A percentile compares a stretch with the other conserved stretches of the same genome.
phyloP scores from a whole-genome alignment of 2,797 vertebrate species.

The Chloroceryle amazona region DNA sequence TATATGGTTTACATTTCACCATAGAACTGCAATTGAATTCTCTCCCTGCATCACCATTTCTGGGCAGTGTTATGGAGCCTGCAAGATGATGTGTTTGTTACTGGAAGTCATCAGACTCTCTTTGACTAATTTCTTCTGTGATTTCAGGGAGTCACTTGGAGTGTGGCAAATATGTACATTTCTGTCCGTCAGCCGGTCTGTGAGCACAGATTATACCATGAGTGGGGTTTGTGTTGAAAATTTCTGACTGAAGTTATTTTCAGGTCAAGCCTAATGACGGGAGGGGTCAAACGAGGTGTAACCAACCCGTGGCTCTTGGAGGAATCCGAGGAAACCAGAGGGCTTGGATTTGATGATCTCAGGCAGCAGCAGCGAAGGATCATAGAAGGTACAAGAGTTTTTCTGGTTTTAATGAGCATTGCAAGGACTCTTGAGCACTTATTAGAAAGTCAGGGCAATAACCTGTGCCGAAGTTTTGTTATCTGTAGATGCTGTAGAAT shows the following conservation, averaged over 20 bases:
- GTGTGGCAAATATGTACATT: background rate
- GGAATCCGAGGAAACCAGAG: constrained; percentile 92
- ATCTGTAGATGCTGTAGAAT: background rate
- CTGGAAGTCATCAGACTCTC: background rate
- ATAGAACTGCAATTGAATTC: background rate
- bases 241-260: constrained; percentile 15
- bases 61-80: background rate
- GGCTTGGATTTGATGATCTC: constrained; percentile 90
- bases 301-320: constrained; percentile 93
- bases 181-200: background rate
- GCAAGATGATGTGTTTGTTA: background rate
- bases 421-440: background rate
- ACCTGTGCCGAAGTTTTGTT: background rate
- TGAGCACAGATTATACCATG: background rate
- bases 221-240: background rate
- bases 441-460: fast-evolving
- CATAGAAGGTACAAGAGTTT: constrained; percentile 87
- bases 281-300: constrained; percentile 72
- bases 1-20: background rate
- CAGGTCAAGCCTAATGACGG: constrained; percentile 90
- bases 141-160: background rate
- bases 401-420: background rate
- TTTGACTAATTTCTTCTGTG: background rate
- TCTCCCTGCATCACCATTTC: background rate
- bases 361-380: constrained; percentile 92